Percentiles rank a stretch among this genome's conserved stretches.
phyloP scores from a whole-genome alignment of 2,797 vertebrate species.

The Mus spretus region DNA sequence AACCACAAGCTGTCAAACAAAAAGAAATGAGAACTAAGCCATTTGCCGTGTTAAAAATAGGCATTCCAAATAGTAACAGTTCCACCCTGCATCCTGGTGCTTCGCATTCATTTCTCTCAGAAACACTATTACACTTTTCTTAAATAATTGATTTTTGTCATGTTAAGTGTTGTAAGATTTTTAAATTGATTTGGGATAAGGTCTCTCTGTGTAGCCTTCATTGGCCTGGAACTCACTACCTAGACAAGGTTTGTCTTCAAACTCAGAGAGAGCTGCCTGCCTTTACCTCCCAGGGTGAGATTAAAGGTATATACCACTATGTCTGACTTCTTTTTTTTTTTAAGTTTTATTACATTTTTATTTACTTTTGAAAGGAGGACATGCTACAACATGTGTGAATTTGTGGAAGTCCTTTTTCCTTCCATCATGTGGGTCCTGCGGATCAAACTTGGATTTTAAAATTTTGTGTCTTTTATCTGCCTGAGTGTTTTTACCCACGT shows the following conservation, averaged over 20 bases:
- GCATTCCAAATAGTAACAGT: constrained; percentile 48
- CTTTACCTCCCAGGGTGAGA: background rate
- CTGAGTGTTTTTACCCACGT: background rate
- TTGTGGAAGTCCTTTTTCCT: background rate
- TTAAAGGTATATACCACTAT: background rate
- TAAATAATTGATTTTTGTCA: constrained; percentile 46
- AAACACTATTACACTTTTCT: constrained; percentile 52
- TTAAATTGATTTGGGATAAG: background rate
- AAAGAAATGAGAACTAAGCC: constrained; percentile 69
- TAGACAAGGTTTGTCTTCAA: background rate
- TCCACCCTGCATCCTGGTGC: background rate
- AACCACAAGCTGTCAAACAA: constrained; percentile 74
- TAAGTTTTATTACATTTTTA: background rate
- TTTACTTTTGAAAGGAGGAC: background rate
- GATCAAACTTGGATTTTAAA: background rate
- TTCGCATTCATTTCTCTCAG: constrained; percentile 63
- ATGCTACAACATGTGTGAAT: background rate
- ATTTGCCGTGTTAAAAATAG: constrained; percentile 71
- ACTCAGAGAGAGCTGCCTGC: background rate
- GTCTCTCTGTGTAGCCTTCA: background rate
- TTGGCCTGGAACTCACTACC: background rate
- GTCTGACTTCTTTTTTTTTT: background rate
- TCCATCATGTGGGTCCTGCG: background rate
- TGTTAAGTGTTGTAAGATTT: constrained; percentile 30
- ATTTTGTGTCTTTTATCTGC: background rate